These are phyloP conservation scores for Pycnomerus fuliginosus DNA, from an alignment of 2,888 invertebrate species.

Conservation along the genomic window DNA sequence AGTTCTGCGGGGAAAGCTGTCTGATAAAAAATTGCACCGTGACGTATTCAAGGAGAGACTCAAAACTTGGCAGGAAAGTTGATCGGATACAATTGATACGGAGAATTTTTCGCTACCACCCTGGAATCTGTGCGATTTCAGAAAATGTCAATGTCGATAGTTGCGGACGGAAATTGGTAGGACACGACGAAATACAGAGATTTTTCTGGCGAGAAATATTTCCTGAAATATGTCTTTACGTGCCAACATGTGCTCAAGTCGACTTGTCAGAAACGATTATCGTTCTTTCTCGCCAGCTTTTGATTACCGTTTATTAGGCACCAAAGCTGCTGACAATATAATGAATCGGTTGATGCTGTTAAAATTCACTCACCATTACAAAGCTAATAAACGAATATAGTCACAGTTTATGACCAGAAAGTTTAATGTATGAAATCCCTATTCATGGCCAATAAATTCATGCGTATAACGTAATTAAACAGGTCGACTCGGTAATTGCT, in stretches of 20 bases:
- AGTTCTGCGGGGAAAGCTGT: slow-evolving; percentile 33
- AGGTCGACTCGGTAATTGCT: slow-evolving; percentile 26
- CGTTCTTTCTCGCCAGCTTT: too few species aligned
- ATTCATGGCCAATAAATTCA: slow-evolving; percentile 27
- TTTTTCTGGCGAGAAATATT: too few species aligned
- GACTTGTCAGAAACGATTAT: too few species aligned
- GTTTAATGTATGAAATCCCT: slow-evolving; percentile 19
- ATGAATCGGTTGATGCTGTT: slow-evolving; percentile 1
- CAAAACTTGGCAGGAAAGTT: slow-evolving; percentile 15
- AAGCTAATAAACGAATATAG: slow-evolving; percentile 17
- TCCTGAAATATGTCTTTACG: too few species aligned
- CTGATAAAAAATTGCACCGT: slow-evolving; percentile 28
- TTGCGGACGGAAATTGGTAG: slow-evolving; percentile 12
- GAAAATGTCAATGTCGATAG: slow-evolving; percentile 7
- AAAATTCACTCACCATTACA: slow-evolving; percentile 17
- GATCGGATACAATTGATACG: slow-evolving; percentile 22
- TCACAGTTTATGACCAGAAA: slow-evolving; percentile 10
- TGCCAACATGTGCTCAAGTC: too few species aligned
- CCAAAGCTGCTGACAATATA: too few species aligned
- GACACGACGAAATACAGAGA: too few species aligned
- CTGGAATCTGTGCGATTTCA: slow-evolving; percentile 3
- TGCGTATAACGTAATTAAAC: slow-evolving; percentile 27
- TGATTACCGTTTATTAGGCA: too few species aligned
- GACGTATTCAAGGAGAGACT: slow-evolving; percentile 25
- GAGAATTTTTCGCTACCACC: slow-evolving; percentile 13